These are phyloP conservation scores for Drosophila melanica DNA, from an alignment of 1,140 invertebrate genomes.

Conservation along the genomic window DNA sequence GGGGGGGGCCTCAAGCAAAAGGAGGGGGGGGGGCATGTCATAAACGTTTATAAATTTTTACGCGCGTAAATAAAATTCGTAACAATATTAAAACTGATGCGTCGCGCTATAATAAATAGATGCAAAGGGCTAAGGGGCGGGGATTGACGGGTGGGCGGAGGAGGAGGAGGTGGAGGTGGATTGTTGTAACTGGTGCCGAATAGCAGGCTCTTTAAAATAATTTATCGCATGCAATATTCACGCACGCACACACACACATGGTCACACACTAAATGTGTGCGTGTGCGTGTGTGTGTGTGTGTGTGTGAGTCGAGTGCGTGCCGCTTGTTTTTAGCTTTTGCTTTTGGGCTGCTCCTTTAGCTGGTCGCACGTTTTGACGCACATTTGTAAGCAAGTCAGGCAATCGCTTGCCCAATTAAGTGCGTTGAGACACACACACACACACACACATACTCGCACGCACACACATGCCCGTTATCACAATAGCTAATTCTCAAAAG, in stretches of 20 bases:
- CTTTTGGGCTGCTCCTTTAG: slow-evolving; percentile 28
- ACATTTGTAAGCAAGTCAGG: slow-evolving; percentile 80
- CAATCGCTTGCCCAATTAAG: slow-evolving; percentile 76
- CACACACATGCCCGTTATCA: slow-evolving; percentile 66
- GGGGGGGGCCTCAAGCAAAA: no score
- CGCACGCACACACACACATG: slow-evolving; percentile 28
- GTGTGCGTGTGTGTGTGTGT: neutral
- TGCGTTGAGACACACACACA: slow-evolving; percentile 58
- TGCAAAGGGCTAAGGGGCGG: slow-evolving; percentile 14
- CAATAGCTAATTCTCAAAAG: slow-evolving; percentile 77
- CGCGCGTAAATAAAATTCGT: slow-evolving; percentile 72
- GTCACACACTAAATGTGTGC: neutral
- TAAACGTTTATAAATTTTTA: slow-evolving; percentile 78
- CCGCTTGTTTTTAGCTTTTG: slow-evolving; percentile 28
- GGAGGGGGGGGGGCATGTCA: slow-evolving; percentile 44
- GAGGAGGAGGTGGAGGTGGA: neutral
- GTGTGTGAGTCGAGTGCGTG: slow-evolving; percentile 49
- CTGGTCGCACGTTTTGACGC: slow-evolving; percentile 17
- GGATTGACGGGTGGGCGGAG: no score
- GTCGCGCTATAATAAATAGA: slow-evolving; percentile 75
- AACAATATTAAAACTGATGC: slow-evolving; percentile 80
- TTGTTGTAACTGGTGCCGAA: no score
- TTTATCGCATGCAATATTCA: slow-evolving; percentile 77
- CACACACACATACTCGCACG: slow-evolving; percentile 4
- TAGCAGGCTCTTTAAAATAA: slow-evolving; percentile 71